Conservation (phyloP, 2,113 vertebrate genomes). For the Pavo muticus region DNA sequence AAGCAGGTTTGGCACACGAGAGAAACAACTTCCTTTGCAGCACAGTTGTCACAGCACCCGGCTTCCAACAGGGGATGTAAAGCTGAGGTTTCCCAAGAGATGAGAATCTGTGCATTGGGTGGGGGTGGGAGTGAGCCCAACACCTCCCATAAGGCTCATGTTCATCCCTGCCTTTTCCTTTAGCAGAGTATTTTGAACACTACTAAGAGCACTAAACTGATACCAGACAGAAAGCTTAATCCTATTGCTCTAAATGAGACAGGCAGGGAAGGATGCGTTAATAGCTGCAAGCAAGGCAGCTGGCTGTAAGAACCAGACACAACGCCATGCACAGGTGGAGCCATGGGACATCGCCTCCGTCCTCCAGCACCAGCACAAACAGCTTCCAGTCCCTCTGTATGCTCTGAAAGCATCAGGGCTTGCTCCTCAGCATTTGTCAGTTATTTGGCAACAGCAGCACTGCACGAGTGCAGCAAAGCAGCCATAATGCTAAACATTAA, state of each 20-base stretch:
- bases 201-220: neutral
- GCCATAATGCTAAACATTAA: neutral
- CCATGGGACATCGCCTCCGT: neutral
- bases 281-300: neutral
- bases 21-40: constrained; percentile 6
- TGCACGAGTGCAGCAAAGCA: rapidly evolving
- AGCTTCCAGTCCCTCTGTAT: neutral
- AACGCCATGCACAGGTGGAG: neutral
- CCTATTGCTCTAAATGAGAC: neutral
- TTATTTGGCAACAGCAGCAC: neutral
- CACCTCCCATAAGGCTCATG: neutral
- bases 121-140: neutral
- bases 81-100: neutral
- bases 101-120: neutral
- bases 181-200: neutral
- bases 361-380: neutral
- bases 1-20: constrained; percentile 50
- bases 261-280: neutral
- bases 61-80: constrained; percentile 13
- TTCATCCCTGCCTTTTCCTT: neutral
- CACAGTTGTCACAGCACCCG: neutral
- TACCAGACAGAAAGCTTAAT: neutral
- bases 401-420: neutral
- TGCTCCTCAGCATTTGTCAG: neutral
- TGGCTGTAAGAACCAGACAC: neutral